A percentile compares a stretch with the other conserved stretches of the same genome.
Conservation (phyloP, 2,888 invertebrate species). For the Latheticus oryzae region DNA sequence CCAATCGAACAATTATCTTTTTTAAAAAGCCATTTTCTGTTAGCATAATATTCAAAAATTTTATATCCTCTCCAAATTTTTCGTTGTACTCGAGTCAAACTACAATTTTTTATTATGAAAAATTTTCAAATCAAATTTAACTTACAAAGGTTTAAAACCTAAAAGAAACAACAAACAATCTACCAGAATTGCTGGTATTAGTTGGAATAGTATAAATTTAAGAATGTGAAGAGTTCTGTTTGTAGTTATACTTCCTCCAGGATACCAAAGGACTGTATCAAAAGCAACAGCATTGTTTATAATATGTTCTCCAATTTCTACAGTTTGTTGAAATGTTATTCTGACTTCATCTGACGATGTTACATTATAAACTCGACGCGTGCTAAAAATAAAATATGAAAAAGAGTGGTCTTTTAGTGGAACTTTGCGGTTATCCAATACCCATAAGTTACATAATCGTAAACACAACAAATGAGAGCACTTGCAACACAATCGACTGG, state of each 20-base stretch:
- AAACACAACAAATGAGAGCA: conserved; percentile 66
- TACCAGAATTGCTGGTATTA: conserved; percentile 86
- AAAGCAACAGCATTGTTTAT: conserved; percentile 82
- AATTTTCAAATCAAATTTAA: conserved; percentile 1
- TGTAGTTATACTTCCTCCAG: conserved; percentile 86
- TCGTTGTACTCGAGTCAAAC: conserved; percentile 83
- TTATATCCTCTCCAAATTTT: conserved; percentile 86
- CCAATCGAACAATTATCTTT: background rate
- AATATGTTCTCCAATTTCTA: conserved; percentile 79
- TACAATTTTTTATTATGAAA: no score
- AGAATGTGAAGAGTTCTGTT: conserved; percentile 81
- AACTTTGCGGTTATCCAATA: conserved; percentile 6
- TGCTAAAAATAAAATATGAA: conserved; percentile 65
- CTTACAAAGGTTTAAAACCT: conserved; percentile 85
- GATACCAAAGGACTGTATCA: conserved; percentile 82
- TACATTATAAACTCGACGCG: conserved; percentile 82
- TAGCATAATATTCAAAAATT: conserved; percentile 90
- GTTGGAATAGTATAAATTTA: conserved; percentile 86
- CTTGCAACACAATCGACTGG: conserved; percentile 86
- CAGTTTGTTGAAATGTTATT: conserved; percentile 87
- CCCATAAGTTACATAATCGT: conserved; percentile 33
- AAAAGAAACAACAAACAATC: conserved; percentile 81
- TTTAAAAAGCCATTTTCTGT: conserved; percentile 18
- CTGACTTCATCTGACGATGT: conserved; percentile 41
- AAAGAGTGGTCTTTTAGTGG: no score